Evolutionary conservation across 2,797 vertebrate genomes (phyloP).

Genomic region (Channallabes apus): DNA sequence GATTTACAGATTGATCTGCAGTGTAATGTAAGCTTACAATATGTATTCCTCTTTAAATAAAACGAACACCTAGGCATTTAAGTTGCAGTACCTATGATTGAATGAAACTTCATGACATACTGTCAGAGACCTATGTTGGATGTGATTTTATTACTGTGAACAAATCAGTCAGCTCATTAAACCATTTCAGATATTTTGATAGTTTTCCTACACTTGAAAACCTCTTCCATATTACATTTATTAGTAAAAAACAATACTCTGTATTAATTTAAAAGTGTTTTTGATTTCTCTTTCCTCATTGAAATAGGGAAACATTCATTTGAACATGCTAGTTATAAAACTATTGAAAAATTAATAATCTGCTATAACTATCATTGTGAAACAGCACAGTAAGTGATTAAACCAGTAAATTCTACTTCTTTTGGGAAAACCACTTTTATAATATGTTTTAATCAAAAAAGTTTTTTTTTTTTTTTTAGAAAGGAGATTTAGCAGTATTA

Average conservation of each 20-base stretch:
- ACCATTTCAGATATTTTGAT: background rate
- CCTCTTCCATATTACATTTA: background rate
- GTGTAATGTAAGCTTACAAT: background rate
- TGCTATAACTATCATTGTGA: background rate
- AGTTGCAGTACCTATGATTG: background rate
- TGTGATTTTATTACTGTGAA: background rate
- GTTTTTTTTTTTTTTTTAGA: conserved; percentile 18
- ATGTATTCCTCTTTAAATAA: background rate
- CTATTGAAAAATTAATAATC: background rate
- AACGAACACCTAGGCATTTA: background rate
- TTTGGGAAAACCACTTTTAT: conserved; percentile 65
- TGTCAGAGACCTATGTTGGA: too few relatives aligned
- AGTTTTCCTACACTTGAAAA: background rate
- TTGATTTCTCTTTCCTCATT: background rate
- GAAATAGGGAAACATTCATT: conserved; percentile 1
- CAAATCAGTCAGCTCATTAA: background rate
- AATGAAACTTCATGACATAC: background rate
- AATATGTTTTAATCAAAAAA: conserved; percentile 32
- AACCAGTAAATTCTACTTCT: background rate
- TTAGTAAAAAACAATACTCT: background rate
- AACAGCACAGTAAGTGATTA: background rate
- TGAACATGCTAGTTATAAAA: background rate
- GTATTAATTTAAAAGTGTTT: conserved; percentile 6
- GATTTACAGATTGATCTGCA: background rate
- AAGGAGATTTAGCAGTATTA: conserved; percentile 19